phyloP scores from a whole-genome alignment of 1,140 invertebrate genomes.

The Drosophila nigromelanica region DNA sequence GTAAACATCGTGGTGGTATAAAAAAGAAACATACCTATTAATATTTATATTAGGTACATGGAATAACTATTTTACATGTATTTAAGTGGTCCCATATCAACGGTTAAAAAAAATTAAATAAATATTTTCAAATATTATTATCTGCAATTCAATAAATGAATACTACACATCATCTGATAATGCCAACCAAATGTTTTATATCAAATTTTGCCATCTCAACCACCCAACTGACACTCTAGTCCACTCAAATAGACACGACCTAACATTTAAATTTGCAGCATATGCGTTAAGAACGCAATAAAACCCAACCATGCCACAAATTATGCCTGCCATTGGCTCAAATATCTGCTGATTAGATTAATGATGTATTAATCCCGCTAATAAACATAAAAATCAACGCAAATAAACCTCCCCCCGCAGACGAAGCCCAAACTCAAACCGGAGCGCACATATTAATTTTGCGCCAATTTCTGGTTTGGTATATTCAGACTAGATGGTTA shows the following conservation, averaged over 20 bases:
- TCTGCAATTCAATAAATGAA: no score
- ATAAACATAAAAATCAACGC: constrained; percentile 63
- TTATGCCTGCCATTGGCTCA: constrained; percentile 5
- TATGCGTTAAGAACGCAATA: constrained; percentile 52
- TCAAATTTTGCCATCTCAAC: no score
- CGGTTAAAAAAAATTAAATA: no score
- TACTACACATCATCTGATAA: no score
- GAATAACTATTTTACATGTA: no score
- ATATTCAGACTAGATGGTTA: constrained; percentile 41
- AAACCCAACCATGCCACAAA: constrained; percentile 3
- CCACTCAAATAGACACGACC: not conserved
- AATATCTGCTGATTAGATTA: constrained; percentile 61
- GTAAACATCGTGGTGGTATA: constrained; percentile 22
- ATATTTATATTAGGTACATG: no score
- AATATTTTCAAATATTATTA: no score
- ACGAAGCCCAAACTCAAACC: not conserved
- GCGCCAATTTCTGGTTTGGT: constrained; percentile 27
- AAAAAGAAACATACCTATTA: not conserved
- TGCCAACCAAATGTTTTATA: no score
- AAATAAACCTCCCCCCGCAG: constrained; percentile 33
- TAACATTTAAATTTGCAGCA: constrained; percentile 60
- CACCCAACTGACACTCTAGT: not conserved
- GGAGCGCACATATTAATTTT: constrained; percentile 57
- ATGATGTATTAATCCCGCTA: constrained; percentile 69
- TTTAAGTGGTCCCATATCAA: no score